Evolutionary conservation across 2,888 invertebrate species (phyloP), one percentile per base, ranked within the genome.

Genomic region (Ctenicera cuprea): DNA sequence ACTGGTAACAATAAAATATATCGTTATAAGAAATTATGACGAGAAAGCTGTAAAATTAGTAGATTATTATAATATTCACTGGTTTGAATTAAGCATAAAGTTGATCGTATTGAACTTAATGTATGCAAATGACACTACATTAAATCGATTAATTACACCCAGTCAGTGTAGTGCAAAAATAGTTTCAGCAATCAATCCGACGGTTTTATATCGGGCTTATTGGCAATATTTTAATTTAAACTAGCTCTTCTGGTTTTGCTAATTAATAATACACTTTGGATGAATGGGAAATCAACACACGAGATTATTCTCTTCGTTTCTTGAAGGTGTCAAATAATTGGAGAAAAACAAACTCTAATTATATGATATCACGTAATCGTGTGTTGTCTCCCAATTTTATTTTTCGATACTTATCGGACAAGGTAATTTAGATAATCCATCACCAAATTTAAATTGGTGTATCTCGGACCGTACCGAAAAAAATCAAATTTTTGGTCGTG

Each of bases 101-200:
- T 30, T 41, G 45, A 63, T 63, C 63, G 43, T 50, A 65, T 65
- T 52, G 52, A 65, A 50, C 50, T 65, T 65, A 65, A 65, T 65
- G 48, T 50, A 65, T 65, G 65, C 50, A 50, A 65, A 65, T 65
- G 38, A 50, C 50, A 9, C 12, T 4, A 30, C 37, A 65, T 65
- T 50, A 65, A 50, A 65, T 48, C 48, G 38, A 65, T 65, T 63
- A 63, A 63, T 63, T 63, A 63, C 43, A 30, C 22, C 22, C 26
- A 45, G 45, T n/a, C 45, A 45, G 12, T 3, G 48, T 43, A 45
- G 63, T 18, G 63, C 63, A 63, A 63, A 63, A 63, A 59, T 59
- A 59, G 38, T 41, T 38, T 54, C 41, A n/a, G 59, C 38, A 59
- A 59, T 59, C 38, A 59, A n/a, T 57, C 18, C 57, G 59, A 59